Percentiles rank a stretch among this genome's conserved stretches.
These are phyloP conservation scores for Alces alces DNA, from an alignment of 2,113 vertebrate species.

Conservation along the genomic window DNA sequence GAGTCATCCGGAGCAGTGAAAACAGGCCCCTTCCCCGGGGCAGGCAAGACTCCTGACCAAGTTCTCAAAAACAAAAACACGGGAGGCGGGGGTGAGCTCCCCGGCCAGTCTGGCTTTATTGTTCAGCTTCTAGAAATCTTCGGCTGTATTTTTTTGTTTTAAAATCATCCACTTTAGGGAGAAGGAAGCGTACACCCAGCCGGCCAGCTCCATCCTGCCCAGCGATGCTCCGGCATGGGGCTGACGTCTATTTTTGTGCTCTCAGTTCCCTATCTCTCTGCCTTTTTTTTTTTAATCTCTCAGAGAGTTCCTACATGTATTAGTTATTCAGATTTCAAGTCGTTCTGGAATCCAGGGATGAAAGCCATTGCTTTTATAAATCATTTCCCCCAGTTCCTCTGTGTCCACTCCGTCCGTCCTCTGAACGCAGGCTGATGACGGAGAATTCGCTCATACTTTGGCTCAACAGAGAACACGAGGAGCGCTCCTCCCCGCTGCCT, in stretches of 20 bases:
- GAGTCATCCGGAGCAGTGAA: not conserved
- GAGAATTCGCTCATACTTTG: conserved; percentile 56
- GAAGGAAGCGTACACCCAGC: conserved; percentile 52
- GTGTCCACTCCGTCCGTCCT: not conserved
- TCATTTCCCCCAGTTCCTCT: conserved; percentile 23
- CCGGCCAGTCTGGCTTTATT: not conserved
- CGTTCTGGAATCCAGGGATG: conserved; percentile 7
- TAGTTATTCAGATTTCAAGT: conserved; percentile 39
- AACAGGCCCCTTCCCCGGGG: not conserved
- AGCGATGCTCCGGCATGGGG: not conserved
- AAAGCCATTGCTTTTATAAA: conserved; percentile 39
- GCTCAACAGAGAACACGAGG: not conserved
- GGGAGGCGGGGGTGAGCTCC: not conserved
- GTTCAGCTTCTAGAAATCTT: not conserved
- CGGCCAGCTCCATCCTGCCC: conserved; percentile 47
- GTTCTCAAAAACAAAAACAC: not conserved
- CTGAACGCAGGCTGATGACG: not conserved
- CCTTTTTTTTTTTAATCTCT: not conserved
- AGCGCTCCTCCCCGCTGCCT: conserved; percentile 35
- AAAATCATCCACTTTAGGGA: conserved; percentile 21
- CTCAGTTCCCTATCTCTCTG: conserved; percentile 71
- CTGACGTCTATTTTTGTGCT: conserved; percentile 63
- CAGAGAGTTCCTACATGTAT: conserved; percentile 23
- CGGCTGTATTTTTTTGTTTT: not conserved
- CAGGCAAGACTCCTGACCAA: not conserved